A percentile compares a stretch with the other conserved stretches of the same genome.
Conservation (phyloP, 92 coral and sea anemone genomes). For the Parazoanthus atlanticus region DNA sequence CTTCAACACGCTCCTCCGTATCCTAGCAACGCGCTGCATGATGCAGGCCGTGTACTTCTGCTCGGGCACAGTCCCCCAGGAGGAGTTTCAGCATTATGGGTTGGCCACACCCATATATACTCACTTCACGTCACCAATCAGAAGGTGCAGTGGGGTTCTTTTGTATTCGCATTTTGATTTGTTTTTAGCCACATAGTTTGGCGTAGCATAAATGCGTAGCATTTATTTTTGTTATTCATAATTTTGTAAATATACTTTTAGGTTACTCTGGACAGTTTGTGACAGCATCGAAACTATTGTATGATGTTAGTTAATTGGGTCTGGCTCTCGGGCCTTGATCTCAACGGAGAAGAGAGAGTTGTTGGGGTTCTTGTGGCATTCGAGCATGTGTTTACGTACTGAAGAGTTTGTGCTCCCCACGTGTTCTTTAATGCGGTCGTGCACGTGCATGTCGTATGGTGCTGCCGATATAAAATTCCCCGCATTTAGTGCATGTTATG, state of each 20-base stretch:
- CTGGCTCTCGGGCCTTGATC: no score
- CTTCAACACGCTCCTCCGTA: slow-evolving; percentile 96
- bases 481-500: no score
- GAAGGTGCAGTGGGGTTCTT: slow-evolving; percentile 64
- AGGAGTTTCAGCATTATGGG: slow-evolving; percentile 92
- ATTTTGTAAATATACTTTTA: no score
- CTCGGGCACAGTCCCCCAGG: slow-evolving; percentile 91
- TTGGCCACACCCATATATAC: slow-evolving; percentile 98
- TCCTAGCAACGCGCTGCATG: slow-evolving; percentile 98
- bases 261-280: no score
- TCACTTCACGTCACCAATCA: slow-evolving; percentile 97
- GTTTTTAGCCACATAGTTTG: no score
- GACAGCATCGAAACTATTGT: no score
- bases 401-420: no score
- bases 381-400: not conserved
- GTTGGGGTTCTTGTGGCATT: not conserved
- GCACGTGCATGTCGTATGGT: no score
- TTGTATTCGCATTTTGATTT: not conserved
- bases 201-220: not conserved
- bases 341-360: not conserved
- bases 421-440: no score
- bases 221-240: not conserved
- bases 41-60: slow-evolving; percentile 99
- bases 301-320: not conserved
- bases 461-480: no score